These are phyloP conservation scores for Thalassaphorura encarpata DNA, from an alignment of 1,140 invertebrate species.

Conservation along the genomic window DNA sequence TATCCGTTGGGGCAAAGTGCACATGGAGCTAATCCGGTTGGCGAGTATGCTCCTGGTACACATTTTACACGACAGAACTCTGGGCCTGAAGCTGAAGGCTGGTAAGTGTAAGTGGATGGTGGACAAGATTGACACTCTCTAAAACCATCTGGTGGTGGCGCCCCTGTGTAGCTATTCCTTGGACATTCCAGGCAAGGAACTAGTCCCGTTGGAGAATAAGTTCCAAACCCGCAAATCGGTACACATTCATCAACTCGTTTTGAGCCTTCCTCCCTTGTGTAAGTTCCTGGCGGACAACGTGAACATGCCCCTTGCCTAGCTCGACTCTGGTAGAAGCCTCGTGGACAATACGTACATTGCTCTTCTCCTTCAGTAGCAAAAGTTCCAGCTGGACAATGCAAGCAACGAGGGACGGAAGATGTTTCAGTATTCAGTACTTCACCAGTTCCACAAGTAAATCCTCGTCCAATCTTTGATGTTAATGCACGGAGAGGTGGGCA, in stretches of 20 bases:
- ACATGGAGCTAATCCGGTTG: slow-evolving; percentile 89
- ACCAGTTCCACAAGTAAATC: slow-evolving; percentile 84
- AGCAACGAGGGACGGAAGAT: slow-evolving; percentile 82
- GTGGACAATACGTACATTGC: slow-evolving; percentile 74
- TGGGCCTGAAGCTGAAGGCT: slow-evolving; percentile 72
- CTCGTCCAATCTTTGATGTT: slow-evolving; percentile 69
- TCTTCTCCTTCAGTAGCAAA: slow-evolving; percentile 79
- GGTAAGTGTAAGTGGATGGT: slow-evolving; percentile 79
- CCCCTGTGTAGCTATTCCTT: slow-evolving; percentile 76
- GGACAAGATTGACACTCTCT: slow-evolving; percentile 86
- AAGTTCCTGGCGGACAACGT: slow-evolving; percentile 80
- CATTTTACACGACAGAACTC: slow-evolving; percentile 84
- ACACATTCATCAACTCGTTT: slow-evolving; percentile 71
- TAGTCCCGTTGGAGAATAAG: slow-evolving; percentile 85
- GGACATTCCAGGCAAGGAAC: slow-evolving; percentile 93
- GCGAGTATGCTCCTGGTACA: slow-evolving; percentile 82
- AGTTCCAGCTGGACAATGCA: slow-evolving; percentile 90
- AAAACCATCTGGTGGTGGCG: slow-evolving; percentile 80
- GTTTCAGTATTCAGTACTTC: slow-evolving; percentile 88
- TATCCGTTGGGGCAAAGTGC: slow-evolving; percentile 76
- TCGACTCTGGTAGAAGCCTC: slow-evolving; percentile 85
- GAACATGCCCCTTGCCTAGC: slow-evolving; percentile 76
- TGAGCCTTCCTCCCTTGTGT: slow-evolving; percentile 74
- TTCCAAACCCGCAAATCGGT: slow-evolving; percentile 91
- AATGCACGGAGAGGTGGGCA: slow-evolving; percentile 80